Percentiles rank a stretch among this genome's conserved stretches.
Evolutionary conservation across 35 echinoderm and acorn worm genomes (phyloP).

Genomic region (Nesometra sesokonis): DNA sequence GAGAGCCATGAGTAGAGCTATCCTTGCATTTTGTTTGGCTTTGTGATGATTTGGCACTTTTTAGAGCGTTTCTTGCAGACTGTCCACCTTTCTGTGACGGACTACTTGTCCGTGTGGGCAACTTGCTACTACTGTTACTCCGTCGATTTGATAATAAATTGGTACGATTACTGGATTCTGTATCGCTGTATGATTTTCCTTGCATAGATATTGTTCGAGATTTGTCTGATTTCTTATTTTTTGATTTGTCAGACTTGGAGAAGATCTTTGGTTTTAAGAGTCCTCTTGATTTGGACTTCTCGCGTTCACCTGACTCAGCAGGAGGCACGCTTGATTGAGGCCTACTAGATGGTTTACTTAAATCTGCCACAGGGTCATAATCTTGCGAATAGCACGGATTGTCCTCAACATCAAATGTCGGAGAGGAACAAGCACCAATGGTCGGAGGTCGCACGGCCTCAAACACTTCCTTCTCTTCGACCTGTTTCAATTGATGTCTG

Average conservation of each 20-base stretch:
- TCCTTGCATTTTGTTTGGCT: background rate
- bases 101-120: background rate
- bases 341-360: background rate
- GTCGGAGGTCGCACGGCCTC: slow-evolving; percentile 66
- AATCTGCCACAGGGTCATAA: slow-evolving; percentile 22
- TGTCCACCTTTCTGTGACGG: background rate
- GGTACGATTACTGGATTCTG: background rate
- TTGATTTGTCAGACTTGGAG: background rate
- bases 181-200: background rate
- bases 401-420: slow-evolving; percentile 86
- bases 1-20: too few relatives aligned
- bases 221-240: background rate
- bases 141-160: background rate
- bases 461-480: slow-evolving; percentile 8
- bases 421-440: slow-evolving; percentile 85
- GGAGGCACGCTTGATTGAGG: background rate
- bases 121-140: background rate
- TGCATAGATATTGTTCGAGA: background rate
- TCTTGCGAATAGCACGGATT: slow-evolving; percentile 93
- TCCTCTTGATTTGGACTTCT: background rate
- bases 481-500: background rate
- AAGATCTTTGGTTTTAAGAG: background rate
- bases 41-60: background rate
- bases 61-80: background rate
- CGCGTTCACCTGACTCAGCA: background rate